Conservation (phyloP, 2,113 vertebrate genomes). For the Lepisosteus osseus region DNA sequence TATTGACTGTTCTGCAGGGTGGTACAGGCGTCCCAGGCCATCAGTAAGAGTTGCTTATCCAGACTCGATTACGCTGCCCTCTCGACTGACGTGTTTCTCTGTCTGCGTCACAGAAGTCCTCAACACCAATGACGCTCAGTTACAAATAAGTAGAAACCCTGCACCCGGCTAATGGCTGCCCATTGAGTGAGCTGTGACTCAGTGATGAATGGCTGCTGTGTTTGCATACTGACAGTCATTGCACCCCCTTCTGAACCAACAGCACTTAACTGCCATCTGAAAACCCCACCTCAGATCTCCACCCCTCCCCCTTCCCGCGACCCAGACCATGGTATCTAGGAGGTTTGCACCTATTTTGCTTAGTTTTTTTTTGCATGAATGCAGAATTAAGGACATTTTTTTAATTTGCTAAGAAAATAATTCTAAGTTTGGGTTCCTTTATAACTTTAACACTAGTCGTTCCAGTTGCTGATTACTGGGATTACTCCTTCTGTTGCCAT, state of each 20-base stretch:
- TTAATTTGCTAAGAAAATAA: slow-evolving; percentile 14
- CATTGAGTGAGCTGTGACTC: slow-evolving; percentile 24
- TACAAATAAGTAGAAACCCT: slow-evolving; percentile 55
- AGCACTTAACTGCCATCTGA: slow-evolving; percentile 29
- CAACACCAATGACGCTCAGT: slow-evolving; percentile 68
- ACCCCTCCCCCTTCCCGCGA: slow-evolving; percentile 29
- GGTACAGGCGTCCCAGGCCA: slow-evolving; percentile 62
- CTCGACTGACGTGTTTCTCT: slow-evolving; percentile 66
- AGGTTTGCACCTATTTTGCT: slow-evolving; percentile 32
- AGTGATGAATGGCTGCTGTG: slow-evolving; percentile 37
- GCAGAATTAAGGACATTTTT: slow-evolving; percentile 29
- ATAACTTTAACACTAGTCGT: too few relatives aligned
- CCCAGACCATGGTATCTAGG: slow-evolving; percentile 23
- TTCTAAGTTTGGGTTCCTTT: slow-evolving; percentile 42
- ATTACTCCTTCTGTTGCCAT: too few relatives aligned
- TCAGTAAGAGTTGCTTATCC: slow-evolving; percentile 68
- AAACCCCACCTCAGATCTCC: slow-evolving; percentile 21
- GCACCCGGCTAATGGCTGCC: slow-evolving; percentile 41
- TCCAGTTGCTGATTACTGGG: too few relatives aligned
- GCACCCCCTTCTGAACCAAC: slow-evolving; percentile 15
- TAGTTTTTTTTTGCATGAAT: slow-evolving; percentile 50
- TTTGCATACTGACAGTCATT: slow-evolving; percentile 50
- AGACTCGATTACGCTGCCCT: slow-evolving; percentile 68
- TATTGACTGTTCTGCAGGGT: slow-evolving; percentile 67
- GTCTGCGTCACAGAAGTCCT: slow-evolving; percentile 66